These are phyloP conservation scores for Procavia capensis DNA, from an alignment of 2,113 vertebrate species.

Conservation along the genomic window DNA sequence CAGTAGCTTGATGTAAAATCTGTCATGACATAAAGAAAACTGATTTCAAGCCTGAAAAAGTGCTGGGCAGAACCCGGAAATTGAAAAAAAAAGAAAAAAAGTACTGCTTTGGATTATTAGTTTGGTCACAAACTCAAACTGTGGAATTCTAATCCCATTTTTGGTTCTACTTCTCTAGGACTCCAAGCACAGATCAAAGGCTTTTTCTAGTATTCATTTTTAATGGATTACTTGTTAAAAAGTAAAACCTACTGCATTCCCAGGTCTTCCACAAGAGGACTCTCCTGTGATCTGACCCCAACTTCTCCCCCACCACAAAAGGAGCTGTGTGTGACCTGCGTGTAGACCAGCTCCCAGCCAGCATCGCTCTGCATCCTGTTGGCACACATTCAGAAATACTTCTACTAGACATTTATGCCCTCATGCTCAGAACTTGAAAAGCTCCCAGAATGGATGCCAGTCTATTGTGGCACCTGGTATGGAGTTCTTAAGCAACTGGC, in stretches of 20 bases:
- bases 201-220: slow-evolving; percentile 65
- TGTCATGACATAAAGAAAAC: neutral
- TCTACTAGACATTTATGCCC: neutral
- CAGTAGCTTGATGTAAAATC: neutral
- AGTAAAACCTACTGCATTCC: slow-evolving; percentile 8
- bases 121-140: slow-evolving; percentile 54
- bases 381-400: neutral
- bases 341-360: slow-evolving; percentile 3
- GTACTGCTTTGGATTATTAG: neutral
- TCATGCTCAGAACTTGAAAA: neutral
- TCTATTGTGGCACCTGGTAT: neutral
- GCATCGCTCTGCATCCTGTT: neutral
- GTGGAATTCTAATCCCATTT: slow-evolving; percentile 57
- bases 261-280: neutral
- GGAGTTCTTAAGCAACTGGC: neutral
- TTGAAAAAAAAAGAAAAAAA: rapidly evolving
- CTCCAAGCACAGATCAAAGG: slow-evolving; percentile 70
- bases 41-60: slow-evolving; percentile 34
- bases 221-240: slow-evolving; percentile 70
- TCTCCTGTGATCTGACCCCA: slow-evolving; percentile 17
- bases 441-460: neutral
- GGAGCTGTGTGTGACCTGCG: neutral
- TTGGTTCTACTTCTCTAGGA: slow-evolving; percentile 52
- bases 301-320: neutral
- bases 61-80: neutral